Percentiles rank a stretch among this genome's conserved stretches.
phyloP scores from a whole-genome alignment of 2,113 vertebrate species.

The Oreotrochilus melanogaster region DNA sequence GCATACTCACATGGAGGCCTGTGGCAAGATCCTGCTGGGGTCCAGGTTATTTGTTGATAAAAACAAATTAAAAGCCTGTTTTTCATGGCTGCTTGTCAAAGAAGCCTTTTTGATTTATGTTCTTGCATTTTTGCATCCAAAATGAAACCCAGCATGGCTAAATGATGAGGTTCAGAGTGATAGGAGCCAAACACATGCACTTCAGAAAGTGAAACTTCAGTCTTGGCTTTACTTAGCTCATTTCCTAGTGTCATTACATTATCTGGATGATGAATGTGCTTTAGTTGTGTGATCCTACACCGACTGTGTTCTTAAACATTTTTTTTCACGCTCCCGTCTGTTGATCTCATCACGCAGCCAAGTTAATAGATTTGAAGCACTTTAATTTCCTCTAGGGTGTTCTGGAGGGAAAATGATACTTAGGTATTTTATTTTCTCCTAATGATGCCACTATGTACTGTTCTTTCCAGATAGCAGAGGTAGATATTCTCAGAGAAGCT shows the following conservation, averaged over 20 bases:
- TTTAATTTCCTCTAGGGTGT: background rate
- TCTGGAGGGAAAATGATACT: background rate
- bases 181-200: slow-evolving; percentile 53
- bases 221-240: slow-evolving; percentile 55
- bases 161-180: background rate
- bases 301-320: slow-evolving; percentile 7
- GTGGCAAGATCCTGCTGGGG: background rate
- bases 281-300: background rate
- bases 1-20: background rate
- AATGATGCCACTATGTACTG: background rate
- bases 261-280: slow-evolving; percentile 30
- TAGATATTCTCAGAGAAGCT: background rate
- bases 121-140: background rate
- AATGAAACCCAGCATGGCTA: background rate
- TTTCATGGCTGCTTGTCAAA: background rate
- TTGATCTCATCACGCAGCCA: slow-evolving; percentile 24
- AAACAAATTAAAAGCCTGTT: background rate
- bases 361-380: slow-evolving; percentile 14
- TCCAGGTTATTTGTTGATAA: background rate
- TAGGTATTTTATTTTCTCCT: background rate
- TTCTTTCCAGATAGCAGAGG: background rate
- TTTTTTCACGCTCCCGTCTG: slow-evolving; percentile 19
- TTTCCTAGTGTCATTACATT: slow-evolving; percentile 55
- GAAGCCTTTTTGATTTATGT: slow-evolving; percentile 5
- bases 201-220: slow-evolving; percentile 43